Evolutionary conservation across 2,113 vertebrate genomes (phyloP).

Genomic region (Alligator mississippiensis): DNA sequence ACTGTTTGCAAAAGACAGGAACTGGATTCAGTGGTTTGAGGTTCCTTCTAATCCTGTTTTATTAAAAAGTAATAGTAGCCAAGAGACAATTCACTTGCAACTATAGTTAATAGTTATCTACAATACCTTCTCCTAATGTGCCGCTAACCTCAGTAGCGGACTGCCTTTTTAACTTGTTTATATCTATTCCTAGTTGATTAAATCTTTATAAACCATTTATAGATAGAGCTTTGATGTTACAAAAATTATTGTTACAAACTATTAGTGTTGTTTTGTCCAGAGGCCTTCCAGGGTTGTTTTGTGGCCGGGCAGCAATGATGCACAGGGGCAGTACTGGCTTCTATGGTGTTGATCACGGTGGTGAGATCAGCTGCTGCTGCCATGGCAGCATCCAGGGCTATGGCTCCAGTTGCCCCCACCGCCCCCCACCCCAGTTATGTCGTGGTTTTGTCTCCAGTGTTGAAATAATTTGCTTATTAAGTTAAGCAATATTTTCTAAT

Average conservation of each 20-base stretch:
- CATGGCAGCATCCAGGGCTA: too few relatives aligned
- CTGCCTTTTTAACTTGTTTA: not conserved
- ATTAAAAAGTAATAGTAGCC: not conserved
- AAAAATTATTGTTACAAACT: not conserved
- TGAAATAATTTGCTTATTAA: not conserved
- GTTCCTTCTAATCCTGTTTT: too few relatives aligned
- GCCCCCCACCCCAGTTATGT: too few relatives aligned
- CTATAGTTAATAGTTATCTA: not conserved
- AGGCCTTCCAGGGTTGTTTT: too few relatives aligned
- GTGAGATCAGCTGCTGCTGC: too few relatives aligned
- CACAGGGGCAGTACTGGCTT: too few relatives aligned
- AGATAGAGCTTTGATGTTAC: not conserved
- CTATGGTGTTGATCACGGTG: too few relatives aligned
- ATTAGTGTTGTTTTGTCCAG: not conserved
- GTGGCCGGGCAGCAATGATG: too few relatives aligned
- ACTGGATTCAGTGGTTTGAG: too few relatives aligned
- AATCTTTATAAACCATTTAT: not conserved
- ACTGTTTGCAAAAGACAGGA: not conserved
- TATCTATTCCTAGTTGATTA: not conserved
- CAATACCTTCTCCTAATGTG: not conserved
- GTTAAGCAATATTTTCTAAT: rapidly evolving
- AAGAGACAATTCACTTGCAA: not conserved
- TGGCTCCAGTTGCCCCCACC: too few relatives aligned
- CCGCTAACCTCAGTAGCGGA: too few relatives aligned
- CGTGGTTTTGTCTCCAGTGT: too few relatives aligned